Base-by-base conservation (phyloP, 2,888 invertebrate genomes). In the Melangyna quadrimaculata region DNA sequence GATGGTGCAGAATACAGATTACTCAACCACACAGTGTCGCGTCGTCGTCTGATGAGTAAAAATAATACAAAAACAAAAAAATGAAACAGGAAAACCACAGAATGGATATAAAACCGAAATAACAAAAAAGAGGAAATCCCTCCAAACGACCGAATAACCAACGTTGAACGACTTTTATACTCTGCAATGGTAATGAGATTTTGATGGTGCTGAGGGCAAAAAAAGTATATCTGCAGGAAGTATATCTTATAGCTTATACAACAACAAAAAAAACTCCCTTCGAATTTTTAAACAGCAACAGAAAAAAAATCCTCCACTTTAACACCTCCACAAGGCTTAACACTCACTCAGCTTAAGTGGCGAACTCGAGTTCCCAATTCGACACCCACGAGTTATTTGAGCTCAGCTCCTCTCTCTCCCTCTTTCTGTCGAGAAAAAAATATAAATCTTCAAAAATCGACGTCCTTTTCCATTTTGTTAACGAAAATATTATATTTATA, bases 111-210 rank as follows among this genome's bases (percentile, higher is more conserved):
- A 53, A 72, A 65, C 65, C 10, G 53, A 70, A 24, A 37, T 69
- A 29, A 55, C 32, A 69, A 37, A 40, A 78, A 65, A 70, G 45
- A 78, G 78, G 59, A 83, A 74, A 72, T 73, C 59, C 75, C 63
- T 35, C 10, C 73, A 14, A 51, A 48, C 45, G 45, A 45, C 45
- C 59, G 14, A 63, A 32, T 48, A 29, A 22, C 40, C 73, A 55
- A 51, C n/a, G n/a, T n/a, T n/a, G n/a, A n/a, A 12, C 43, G 78
- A 59, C 80, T 63, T n/a, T n/a, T n/a, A n/a, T n/a, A 77, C 70
- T 74, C 74, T 77, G 81, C 86, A 86, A 86, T 86, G 81, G 77
- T 86, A 86, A 86, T 86, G 86, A 78, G 81, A 78, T 86, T 86
- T 86, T 86, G 77, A 86, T 86, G 86, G 77, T 63, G 29, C 29